Evolutionary conservation across 2,888 invertebrate species (phyloP).

Genomic region (Eristalinus sepulchralis): DNA sequence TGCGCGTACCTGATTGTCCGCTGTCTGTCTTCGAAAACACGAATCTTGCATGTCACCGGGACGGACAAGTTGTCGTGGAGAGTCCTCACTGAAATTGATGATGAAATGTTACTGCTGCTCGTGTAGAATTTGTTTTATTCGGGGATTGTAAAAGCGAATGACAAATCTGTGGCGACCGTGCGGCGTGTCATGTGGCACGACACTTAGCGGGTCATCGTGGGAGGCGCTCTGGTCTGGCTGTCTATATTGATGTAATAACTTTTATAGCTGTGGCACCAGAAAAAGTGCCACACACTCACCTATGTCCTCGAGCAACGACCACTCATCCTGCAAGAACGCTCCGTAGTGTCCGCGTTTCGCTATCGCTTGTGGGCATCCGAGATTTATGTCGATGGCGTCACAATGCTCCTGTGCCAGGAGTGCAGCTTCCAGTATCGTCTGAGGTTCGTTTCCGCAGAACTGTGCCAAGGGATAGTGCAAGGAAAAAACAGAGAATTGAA

Average conservation of each 20-base stretch:
- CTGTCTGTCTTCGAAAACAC: conserved; percentile 92
- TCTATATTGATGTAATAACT: conserved; percentile 35
- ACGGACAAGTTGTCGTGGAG: conserved; percentile 87
- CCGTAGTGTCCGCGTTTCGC: conserved; percentile 98
- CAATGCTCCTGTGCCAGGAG: conserved; percentile 92
- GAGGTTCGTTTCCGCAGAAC: conserved; percentile 99
- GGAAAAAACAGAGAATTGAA: conserved; percentile 29
- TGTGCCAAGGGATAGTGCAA: conserved; percentile 77
- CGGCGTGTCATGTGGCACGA: conserved; percentile 52
- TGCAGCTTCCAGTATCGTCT: conserved; percentile 92
- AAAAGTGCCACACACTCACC: conserved; percentile 82
- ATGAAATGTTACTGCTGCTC: background rate
- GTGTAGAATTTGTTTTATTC: conserved; percentile 6
- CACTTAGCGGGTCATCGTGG: conserved; percentile 41
- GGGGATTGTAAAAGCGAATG: conserved; percentile 18
- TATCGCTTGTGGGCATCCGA: conserved; percentile 99
- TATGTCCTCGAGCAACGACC: conserved; percentile 91
- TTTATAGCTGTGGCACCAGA: conserved; percentile 34
- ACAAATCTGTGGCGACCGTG: conserved; percentile 21
- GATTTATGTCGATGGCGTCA: conserved; percentile 97
- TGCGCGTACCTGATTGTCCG: conserved; percentile 95
- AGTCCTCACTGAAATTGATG: conserved; percentile 84
- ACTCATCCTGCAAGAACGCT: conserved; percentile 97
- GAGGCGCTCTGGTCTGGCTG: conserved; percentile 34
- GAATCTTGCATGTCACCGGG: conserved; percentile 98